Percentiles rank a stretch among this genome's conserved stretches.
phyloP scores from a whole-genome alignment of 2,113 vertebrate species.

The Narcine bancroftii region DNA sequence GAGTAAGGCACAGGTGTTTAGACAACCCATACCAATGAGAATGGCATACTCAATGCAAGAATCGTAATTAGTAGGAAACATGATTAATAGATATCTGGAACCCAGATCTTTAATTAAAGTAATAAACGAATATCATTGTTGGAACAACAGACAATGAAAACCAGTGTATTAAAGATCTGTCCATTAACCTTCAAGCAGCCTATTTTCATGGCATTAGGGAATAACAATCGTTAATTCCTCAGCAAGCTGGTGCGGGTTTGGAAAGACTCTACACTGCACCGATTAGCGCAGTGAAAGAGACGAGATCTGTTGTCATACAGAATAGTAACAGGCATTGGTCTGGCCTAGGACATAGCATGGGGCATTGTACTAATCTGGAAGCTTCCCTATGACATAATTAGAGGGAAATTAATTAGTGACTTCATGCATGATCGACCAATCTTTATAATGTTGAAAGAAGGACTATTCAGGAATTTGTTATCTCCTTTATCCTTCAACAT shows the following conservation, averaged over 20 bases:
- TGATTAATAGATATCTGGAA: background rate
- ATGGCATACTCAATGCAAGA: background rate
- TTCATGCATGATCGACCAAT: constrained; percentile 23
- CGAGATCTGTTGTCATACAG: background rate
- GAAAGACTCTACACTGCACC: background rate
- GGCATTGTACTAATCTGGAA: constrained; percentile 13
- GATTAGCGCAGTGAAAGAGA: constrained; percentile 3
- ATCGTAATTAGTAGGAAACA: background rate
- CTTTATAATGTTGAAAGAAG: background rate
- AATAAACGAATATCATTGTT: background rate
- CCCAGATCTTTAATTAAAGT: background rate
- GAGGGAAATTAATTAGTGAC: constrained; percentile 13
- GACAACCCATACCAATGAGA: background rate
- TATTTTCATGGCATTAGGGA: constrained; percentile 4
- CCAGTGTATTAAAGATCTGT: background rate
- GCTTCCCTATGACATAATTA: constrained; percentile 19
- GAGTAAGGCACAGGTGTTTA: background rate
- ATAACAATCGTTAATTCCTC: constrained; percentile 7
- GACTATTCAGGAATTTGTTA: background rate
- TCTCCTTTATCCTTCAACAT: constrained; percentile 16
- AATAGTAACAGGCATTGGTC: background rate
- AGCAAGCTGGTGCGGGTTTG: background rate
- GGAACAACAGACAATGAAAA: background rate
- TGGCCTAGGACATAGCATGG: background rate
- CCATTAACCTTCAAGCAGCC: background rate